These are phyloP conservation scores for Epirrhoe alternata DNA, from an alignment of 2,888 invertebrate genomes.

Conservation along the genomic window DNA sequence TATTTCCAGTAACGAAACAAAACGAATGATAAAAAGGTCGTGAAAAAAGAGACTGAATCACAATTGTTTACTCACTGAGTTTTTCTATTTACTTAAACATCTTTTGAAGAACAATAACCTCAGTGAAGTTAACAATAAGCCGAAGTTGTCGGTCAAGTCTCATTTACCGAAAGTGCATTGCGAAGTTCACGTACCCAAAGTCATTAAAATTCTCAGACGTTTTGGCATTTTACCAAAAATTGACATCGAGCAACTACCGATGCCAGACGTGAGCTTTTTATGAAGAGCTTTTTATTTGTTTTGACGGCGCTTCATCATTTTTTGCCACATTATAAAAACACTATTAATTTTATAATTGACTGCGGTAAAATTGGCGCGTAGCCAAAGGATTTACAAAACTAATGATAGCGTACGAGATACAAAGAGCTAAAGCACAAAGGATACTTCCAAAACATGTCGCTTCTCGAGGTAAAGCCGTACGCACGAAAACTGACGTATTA, in stretches of 20 bases:
- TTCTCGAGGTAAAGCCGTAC: conserved; percentile 27
- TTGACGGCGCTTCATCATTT: conserved; percentile 24
- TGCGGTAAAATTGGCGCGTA: conserved; percentile 22
- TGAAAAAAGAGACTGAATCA: conserved; percentile 4
- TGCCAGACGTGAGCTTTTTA: conserved; percentile 37
- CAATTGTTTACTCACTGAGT: background rate
- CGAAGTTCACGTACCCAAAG: conserved; percentile 39
- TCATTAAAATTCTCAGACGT: conserved; percentile 63
- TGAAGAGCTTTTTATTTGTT: conserved; percentile 31
- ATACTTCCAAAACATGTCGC: conserved; percentile 28
- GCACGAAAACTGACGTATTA: conserved; percentile 26
- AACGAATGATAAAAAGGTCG: conserved; percentile 14
- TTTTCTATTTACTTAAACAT: background rate
- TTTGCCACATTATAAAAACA: conserved; percentile 18
- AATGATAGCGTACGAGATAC: conserved; percentile 27
- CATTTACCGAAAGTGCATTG: conserved; percentile 35
- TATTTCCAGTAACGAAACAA: conserved; percentile 37
- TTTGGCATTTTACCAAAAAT: conserved; percentile 59
- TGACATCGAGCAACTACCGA: conserved; percentile 42
- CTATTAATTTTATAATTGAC: conserved; percentile 12
- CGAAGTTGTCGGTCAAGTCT: conserved; percentile 9
- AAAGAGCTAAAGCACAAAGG: conserved; percentile 42
- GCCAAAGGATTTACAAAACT: conserved; percentile 19
- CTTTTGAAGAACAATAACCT: conserved; percentile 8
- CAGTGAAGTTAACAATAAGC: conserved; percentile 3